Evolutionary conservation across 2,888 invertebrate genomes (phyloP).

Genomic region (Cremastinae sp.): DNA sequence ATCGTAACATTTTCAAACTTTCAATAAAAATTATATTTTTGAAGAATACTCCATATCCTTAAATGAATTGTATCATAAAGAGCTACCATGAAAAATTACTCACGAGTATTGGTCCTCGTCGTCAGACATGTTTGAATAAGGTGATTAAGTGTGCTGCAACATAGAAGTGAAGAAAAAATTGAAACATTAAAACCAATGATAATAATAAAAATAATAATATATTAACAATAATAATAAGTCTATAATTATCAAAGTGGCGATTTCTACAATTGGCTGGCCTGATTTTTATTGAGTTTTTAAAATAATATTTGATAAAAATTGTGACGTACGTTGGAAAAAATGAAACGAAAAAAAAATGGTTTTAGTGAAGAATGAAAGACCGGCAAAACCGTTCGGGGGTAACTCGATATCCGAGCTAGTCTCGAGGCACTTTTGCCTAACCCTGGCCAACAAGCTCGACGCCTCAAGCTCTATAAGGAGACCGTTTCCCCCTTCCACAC

Average conservation of each 20-base stretch:
- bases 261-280: too few species aligned
- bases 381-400: constrained; percentile 58
- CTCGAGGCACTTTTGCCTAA: constrained; percentile 72
- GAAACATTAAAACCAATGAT: constrained; percentile 38
- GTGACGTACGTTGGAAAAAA: constrained; percentile 15
- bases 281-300: too few species aligned
- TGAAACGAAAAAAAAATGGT: constrained; percentile 14
- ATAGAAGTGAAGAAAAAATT: constrained; percentile 71
- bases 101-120: constrained; percentile 96
- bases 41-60: background rate
- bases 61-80: too few species aligned
- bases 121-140: constrained; percentile 94
- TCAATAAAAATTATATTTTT: background rate
- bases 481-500: constrained; percentile 54
- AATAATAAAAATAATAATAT: too few species aligned
- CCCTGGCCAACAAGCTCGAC: constrained; percentile 74
- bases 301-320: constrained; percentile 11
- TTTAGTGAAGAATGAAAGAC: constrained; percentile 49
- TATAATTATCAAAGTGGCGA: too few species aligned
- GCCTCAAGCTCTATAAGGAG: constrained; percentile 67
- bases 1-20: too few species aligned
- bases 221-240: too few species aligned
- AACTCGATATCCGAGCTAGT: constrained; percentile 64
- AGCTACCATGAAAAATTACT: constrained; percentile 85
- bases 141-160: constrained; percentile 84